Percentiles rank a stretch among this genome's conserved stretches.
These are phyloP conservation scores for Luscinia megarhynchos DNA, from an alignment of 2,797 vertebrate genomes.

Conservation along the genomic window DNA sequence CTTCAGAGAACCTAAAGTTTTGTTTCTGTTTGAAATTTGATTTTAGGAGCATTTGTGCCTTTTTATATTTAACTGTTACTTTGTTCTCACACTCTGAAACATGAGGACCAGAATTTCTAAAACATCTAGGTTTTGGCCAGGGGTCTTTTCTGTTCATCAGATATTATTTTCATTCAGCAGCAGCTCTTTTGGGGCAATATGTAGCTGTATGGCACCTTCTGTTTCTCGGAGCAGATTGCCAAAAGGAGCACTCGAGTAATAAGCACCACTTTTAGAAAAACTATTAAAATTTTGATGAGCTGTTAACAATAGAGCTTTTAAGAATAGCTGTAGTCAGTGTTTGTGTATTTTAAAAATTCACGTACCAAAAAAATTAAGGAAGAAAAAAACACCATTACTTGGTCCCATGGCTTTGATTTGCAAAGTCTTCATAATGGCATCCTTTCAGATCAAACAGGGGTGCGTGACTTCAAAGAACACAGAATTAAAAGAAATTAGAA, in stretches of 20 bases:
- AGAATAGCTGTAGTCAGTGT: neutral
- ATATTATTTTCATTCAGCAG: neutral
- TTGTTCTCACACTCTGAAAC: neutral
- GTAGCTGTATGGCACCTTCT: accelerated
- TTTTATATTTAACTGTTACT: neutral
- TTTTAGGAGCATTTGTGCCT: neutral
- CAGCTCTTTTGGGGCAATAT: neutral
- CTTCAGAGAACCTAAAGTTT: neutral
- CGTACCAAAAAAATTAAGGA: neutral
- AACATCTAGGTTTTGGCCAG: neutral
- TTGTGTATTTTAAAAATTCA: neutral
- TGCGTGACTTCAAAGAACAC: neutral
- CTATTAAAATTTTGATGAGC: neutral
- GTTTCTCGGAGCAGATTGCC: neutral
- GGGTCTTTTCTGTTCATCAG: neutral
- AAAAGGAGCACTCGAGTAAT: neutral
- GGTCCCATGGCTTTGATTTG: neutral
- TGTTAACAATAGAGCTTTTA: neutral
- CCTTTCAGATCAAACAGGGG: neutral
- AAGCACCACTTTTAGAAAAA: neutral
- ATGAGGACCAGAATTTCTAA: neutral
- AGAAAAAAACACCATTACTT: accelerated
- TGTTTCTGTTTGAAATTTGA: neutral
- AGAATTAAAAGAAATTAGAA: neutral
- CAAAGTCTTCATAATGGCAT: neutral